Evolutionary conservation across 2,797 vertebrate species (phyloP), one percentile per base, ranked within the genome.

Genomic region (Rousettus madagascariensis): DNA sequence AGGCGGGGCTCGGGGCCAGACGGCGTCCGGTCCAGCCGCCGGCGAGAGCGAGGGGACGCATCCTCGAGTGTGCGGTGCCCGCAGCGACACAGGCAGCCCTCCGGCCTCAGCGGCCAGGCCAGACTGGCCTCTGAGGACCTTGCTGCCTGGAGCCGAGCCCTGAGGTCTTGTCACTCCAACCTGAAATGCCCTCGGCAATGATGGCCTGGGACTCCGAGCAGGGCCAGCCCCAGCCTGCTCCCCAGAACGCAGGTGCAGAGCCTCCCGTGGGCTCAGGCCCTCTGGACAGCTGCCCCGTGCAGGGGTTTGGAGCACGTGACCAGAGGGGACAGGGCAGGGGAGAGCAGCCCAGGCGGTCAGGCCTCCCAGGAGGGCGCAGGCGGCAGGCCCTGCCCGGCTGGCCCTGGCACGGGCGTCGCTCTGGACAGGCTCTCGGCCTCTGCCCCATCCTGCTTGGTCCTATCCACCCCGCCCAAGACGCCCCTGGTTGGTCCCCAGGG

Each of bases 1-100:
- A 57, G 55, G 15, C 16, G 22, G 41, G 13, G 33, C 0, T 0
- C 36, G 6, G 5, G 12, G 55, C 46, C 19, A 13, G 15, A 26
- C 30, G 61, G 55, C n/a, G 8, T 72, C 55, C 63, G 6, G 55
- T 22, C 20, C 30, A 17, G 79, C 49, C 49, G 15, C 49, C 46
- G 13, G 49, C 4, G 49, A 16, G 49, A 49, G 49, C 15, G 15
- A 49, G 49, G 49, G 49, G 49, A 46, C 49, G 49, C 15, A 7
- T 49, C 49, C 13, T 13, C 19, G 10, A 22, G 28, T 49, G 15
- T 7, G 49, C 15, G 49, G 15, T 49, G 15, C 49, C 49, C 46
- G 46, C 46, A 46, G 12, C 13, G 46, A n/a, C 46, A 46, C 12
- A 12, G 46, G 13, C 28, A n/a, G 36, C 83, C 66, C 36, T 71